Evolutionary conservation across 2,888 invertebrate species (phyloP).

Genomic region (Campoplex nolae): DNA sequence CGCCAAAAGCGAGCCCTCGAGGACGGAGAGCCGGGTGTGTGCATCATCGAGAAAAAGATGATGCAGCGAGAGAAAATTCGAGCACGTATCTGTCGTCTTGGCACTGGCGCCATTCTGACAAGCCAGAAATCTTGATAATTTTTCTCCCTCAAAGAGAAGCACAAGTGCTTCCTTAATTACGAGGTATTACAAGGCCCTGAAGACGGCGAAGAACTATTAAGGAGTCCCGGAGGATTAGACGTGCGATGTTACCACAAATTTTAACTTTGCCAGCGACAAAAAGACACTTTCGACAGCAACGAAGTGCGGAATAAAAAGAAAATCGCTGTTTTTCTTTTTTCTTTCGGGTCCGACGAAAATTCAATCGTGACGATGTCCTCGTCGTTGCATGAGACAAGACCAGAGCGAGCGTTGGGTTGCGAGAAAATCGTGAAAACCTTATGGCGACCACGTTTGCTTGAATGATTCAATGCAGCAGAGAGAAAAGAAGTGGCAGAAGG

Average conservation of each 20-base stretch:
- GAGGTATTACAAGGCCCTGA: neutral
- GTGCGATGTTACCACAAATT: too few species aligned
- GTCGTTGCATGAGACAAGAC: neutral
- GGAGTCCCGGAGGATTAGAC: too few species aligned
- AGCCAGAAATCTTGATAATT: slow-evolving; percentile 22
- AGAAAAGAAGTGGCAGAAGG: neutral
- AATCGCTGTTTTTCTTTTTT: neutral
- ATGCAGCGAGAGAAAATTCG: slow-evolving; percentile 26
- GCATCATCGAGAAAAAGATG: slow-evolving; percentile 26
- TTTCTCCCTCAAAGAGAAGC: neutral
- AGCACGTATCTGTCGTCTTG: slow-evolving; percentile 12
- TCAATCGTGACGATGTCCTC: neutral
- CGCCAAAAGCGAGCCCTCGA: slow-evolving; percentile 21
- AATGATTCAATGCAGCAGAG: neutral
- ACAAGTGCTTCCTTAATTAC: neutral
- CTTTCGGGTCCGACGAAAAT: neutral
- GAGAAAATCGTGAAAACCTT: slow-evolving; percentile 15
- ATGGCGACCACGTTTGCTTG: slow-evolving; percentile 33
- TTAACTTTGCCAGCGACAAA: neutral
- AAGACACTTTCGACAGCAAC: neutral
- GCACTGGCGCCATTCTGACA: slow-evolving; percentile 49
- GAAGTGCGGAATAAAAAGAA: neutral
- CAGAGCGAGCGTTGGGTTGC: neutral
- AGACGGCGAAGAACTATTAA: too few species aligned
- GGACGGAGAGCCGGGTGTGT: slow-evolving; percentile 8